Base-by-base conservation (phyloP, 2,797 vertebrate genomes). In the Acanthiza pusilla region DNA sequence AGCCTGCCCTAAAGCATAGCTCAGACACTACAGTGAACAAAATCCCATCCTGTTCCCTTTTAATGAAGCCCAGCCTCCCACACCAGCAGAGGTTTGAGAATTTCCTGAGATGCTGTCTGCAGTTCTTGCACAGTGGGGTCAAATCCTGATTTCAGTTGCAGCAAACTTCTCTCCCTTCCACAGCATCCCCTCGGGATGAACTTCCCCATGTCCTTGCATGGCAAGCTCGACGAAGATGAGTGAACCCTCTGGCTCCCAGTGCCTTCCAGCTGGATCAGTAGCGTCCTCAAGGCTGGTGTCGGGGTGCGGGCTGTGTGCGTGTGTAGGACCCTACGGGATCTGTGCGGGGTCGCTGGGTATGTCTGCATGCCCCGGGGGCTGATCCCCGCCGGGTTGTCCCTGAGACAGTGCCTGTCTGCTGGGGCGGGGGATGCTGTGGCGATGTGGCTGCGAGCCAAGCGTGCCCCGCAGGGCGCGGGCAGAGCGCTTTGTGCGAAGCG, bases 291-390 rank as follows among this genome's bases (percentile, higher is more conserved):
- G 27, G 60, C 51, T 10, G 72, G 29, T 11, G 63, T 17, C 4
- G 11, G 50, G 30, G 16, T 19, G 42, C 29, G 47, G 20, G 22
- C 27, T 4, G 21, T 9, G 14, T 23, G 21, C 9, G 23, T 4
- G 48, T 3, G 16, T 3, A 26, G 48, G 22, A 61, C 10, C 9
- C 55, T 3, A 0, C 1, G 51, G n/a, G 29, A 14, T 23, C 27
- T 6, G 21, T 4, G 36, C 4, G 68, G 55, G 27, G 68, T 47
- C 16, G 42, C 45, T 2, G 47, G 30, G 6, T 15, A 2, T 0
- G 48, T 11, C 60, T 5, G 63, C 72, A 12, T 2, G 50, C 32
- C 32, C 20, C 7, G 30, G 15, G 38, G 38, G 18, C 12, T 9
- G 63, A 19, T 13, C 16, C 43, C 79, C 27, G 6, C 32, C 7